Base-by-base conservation (phyloP, 2,888 invertebrate species). In the Cerastoderma edule region DNA sequence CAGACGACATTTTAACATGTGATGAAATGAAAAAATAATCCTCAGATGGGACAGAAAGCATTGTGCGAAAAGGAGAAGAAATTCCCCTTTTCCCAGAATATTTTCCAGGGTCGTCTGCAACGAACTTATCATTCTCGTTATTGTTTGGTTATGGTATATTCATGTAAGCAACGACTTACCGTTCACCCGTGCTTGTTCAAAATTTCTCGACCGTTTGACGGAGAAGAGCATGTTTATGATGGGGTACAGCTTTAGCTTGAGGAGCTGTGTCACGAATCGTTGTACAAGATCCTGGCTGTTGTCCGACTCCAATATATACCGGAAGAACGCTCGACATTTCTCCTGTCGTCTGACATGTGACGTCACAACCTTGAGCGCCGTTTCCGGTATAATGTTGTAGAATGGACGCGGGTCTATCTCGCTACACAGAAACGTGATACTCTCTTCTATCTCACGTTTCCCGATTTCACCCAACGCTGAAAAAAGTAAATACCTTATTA, bases 141-240 rank as follows among this genome's bases (percentile, higher is more conserved):
- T n/a, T n/a, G n/a, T n/a, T n/a, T n/a, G n/a, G n/a, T n/a, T n/a
- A n/a, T n/a, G n/a, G n/a, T n/a, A n/a, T n/a, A n/a, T n/a, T n/a
- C n/a, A n/a, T n/a, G n/a, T n/a, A n/a, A n/a, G n/a, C n/a, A n/a
- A n/a, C n/a, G n/a, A n/a, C 8, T 16, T 60, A 60, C 60, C 60
- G 10, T 39, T 22, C 10, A 60, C 35, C 24, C 60, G 35, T 2
- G 39, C 39, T 39, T 28, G 24, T 24, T 60, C 60, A 6, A 33
- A 24, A 60, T 60, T 60, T 39, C 39, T 60, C 16, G 60, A 32
- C n/a, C 24, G 4, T 24, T 60, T 60, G 22, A 39, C 35, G 4
- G 39, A 60, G 10, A 3, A 10, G 2, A 60, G 27, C 22, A 60
- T 39, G 39, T 22, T 32, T 22, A 39, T 13, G 35, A 60, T 13